A percentile compares a stretch with the other conserved stretches of the same genome.
Evolutionary conservation across 2,888 invertebrate genomes (phyloP).

Genomic region (Baccha elongata): DNA sequence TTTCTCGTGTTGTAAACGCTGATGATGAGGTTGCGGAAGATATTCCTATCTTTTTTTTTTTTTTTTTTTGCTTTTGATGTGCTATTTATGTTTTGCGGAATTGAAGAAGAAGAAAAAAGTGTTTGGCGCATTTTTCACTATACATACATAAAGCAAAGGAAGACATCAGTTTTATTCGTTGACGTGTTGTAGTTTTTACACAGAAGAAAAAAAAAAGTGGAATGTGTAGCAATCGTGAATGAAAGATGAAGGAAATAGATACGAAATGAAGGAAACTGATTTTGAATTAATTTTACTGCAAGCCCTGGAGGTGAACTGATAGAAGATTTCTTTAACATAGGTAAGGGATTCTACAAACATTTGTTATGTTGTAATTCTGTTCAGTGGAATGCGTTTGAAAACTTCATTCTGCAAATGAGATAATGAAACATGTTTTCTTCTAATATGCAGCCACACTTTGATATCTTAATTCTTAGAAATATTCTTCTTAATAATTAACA

Average conservation of each 20-base stretch:
- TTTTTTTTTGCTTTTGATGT: conserved; percentile 12
- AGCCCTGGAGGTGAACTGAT: conserved; percentile 20
- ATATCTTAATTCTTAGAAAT: no score
- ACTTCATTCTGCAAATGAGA: neutral
- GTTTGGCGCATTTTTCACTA: conserved; percentile 54
- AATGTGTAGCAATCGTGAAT: conserved; percentile 60
- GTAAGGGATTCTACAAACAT: neutral
- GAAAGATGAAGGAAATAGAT: conserved; percentile 42
- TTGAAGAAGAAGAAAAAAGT: conserved; percentile 27
- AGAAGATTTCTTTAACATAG: conserved; percentile 14
- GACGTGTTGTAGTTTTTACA: conserved; percentile 22
- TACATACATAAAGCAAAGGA: conserved; percentile 29
- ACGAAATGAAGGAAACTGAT: conserved; percentile 44
- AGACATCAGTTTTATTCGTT: conserved; percentile 56
- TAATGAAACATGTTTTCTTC: neutral
- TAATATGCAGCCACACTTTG: no score
- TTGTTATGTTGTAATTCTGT: neutral
- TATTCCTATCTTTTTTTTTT: conserved; percentile 2
- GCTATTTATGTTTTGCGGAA: conserved; percentile 57
- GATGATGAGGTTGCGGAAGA: conserved; percentile 53
- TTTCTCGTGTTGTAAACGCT: conserved; percentile 46
- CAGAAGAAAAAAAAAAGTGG: conserved; percentile 10
- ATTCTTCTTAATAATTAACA: no score
- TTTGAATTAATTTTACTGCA: conserved; percentile 52
- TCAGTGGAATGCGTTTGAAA: neutral